Conservation (phyloP, 2,113 vertebrate genomes). For the Bettongia penicillata region DNA sequence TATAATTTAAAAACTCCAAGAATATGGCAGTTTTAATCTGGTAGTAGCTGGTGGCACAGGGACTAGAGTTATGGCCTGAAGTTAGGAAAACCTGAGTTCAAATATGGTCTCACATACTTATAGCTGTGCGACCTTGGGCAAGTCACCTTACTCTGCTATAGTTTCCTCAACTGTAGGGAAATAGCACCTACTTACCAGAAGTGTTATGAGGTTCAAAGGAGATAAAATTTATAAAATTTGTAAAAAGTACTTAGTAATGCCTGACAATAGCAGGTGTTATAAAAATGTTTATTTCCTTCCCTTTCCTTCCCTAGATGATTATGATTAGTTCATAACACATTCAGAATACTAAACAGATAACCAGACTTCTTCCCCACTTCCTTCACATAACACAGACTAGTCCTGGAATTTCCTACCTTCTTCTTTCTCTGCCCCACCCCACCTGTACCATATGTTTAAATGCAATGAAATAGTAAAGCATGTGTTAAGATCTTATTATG, state of each 20-base stretch:
- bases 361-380: neutral
- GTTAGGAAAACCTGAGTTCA: neutral
- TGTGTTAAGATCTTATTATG: neutral
- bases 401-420: neutral
- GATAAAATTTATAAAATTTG: neutral
- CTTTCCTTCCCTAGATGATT: neutral
- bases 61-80: neutral
- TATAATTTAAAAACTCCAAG: neutral
- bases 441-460: neutral
- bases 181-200: neutral
- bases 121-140: neutral
- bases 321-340: neutral
- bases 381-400: neutral
- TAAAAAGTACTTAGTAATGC: neutral
- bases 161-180: neutral
- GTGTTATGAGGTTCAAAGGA: neutral
- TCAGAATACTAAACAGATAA: neutral
- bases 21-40: conserved; percentile 14
- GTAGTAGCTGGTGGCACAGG: neutral
- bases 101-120: neutral
- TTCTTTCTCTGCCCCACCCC: neutral
- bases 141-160: neutral
- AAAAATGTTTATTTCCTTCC: neutral
- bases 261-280: neutral
- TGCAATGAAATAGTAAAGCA: neutral